Base-by-base conservation (phyloP, 2,797 vertebrate species). In the Cirrhinus molitorella region DNA sequence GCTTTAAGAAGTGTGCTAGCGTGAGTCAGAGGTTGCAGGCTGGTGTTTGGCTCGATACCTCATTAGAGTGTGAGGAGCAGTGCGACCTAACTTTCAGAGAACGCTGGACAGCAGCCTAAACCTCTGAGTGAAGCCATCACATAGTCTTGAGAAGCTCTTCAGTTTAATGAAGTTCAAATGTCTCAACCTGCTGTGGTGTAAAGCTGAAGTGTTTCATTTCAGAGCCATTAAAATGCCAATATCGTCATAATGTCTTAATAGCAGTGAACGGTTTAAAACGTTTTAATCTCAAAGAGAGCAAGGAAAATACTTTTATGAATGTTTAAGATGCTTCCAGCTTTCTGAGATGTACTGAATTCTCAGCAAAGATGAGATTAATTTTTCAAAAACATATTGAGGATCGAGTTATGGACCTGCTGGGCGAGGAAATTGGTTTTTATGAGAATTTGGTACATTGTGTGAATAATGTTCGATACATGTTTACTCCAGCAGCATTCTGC, bases 11-110 rank as follows among this genome's bases (percentile, higher is more conserved):
- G 19, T 59, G 72, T 68, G 65, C 25, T 59, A 70, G 74, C 3
- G 14, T 61, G 81, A 77, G 73, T 77, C 81, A 67, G 63, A 83
- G 81, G 81, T 77, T 83, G 74, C 74, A 77, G 65, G 65, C 51
- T 70, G 63, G 63, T 83, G 73, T 83, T 83, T 71, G 82, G 23
- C 74, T 68, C 49, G 11, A 43, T 71, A 49, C 55, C 51, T 78
- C 82, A 78, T 78, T 83, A 83, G 53, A 51, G 74, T 78, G 82
- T 78, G 81, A 70, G 21, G 74, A 78, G 53, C 51, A 25, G 51
- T 21, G 51, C 47, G 8, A 65, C 9, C 25, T 55, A 14, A 37
- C 40, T 81, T 23, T 81, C 57, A 13, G n/a, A 55, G 73, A 77
- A 31, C 1, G 0, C 21, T 68, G 81, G 65, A 76, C 19, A 17